A percentile compares a stretch with the other conserved stretches of the same genome.
These are phyloP conservation scores for Meda fulgida DNA, from an alignment of 2,797 vertebrate species.

Conservation along the genomic window DNA sequence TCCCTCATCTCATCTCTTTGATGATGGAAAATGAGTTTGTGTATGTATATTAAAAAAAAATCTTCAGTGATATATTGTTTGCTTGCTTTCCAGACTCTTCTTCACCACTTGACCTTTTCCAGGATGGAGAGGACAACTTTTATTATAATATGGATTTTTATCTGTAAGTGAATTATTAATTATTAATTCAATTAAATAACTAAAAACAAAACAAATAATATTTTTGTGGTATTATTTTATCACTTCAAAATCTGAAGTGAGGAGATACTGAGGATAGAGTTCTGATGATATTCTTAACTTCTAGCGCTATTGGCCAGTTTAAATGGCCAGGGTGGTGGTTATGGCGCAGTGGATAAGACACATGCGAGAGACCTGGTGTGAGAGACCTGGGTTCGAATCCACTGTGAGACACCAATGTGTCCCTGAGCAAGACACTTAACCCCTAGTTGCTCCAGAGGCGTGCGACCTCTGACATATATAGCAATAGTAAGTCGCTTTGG, in stretches of 20 bases:
- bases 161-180: background rate
- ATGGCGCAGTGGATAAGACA: too few species aligned
- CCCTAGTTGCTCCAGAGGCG: too few species aligned
- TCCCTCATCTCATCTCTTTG: background rate
- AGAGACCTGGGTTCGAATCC: too few species aligned
- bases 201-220: background rate
- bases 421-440: too few species aligned
- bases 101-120: background rate
- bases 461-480: too few species aligned
- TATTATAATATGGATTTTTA: constrained; percentile 7
- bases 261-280: background rate
- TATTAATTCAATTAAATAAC: too few species aligned
- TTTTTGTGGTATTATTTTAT: background rate
- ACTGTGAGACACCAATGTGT: too few species aligned
- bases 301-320: background rate
- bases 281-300: background rate
- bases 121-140: constrained; percentile 2
- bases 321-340: too few species aligned
- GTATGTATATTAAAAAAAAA: background rate
- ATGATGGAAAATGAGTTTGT: background rate
- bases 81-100: background rate
- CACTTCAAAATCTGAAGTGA: background rate
- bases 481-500: too few species aligned
- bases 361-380: too few species aligned
- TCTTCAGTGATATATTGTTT: background rate